Conservation (phyloP, 2,888 invertebrate genomes). For the Acanthacorydalis orientalis region DNA sequence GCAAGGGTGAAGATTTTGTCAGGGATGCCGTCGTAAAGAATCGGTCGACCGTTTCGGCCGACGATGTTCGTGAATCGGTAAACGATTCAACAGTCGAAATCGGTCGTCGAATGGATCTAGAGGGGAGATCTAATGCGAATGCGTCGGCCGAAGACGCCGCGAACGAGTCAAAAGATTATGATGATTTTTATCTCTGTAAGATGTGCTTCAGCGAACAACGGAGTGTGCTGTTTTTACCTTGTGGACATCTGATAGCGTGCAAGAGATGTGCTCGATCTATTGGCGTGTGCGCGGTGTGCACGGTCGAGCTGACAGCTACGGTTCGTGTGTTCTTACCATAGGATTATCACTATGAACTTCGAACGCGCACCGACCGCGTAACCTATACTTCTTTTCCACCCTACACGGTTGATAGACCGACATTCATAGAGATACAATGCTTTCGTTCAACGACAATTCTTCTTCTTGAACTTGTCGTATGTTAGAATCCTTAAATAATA, state of each 20-base stretch:
- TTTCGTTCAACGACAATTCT: too few species aligned
- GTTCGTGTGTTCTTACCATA: not conserved
- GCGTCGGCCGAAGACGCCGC: conserved; percentile 4
- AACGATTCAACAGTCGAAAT: not conserved
- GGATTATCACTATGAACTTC: not conserved
- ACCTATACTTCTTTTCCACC: too few species aligned
- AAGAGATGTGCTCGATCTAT: conserved; percentile 78
- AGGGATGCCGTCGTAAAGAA: conserved; percentile 39
- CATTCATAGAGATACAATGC: too few species aligned
- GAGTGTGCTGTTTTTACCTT: conserved; percentile 83
- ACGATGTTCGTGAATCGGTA: not conserved
- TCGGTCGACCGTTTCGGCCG: conserved; percentile 27
- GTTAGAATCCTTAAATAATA: too few species aligned
- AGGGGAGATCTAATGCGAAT: not conserved
- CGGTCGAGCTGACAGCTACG: conserved; percentile 50
- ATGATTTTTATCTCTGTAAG: conserved; percentile 61
- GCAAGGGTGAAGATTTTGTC: conserved; percentile 67
- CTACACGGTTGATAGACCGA: too few species aligned
- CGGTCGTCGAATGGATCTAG: too few species aligned
- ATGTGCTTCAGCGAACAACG: conserved; percentile 82
- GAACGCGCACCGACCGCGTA: too few species aligned
- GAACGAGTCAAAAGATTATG: conserved; percentile 15
- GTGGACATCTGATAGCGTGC: conserved; percentile 89
- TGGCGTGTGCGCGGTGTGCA: conserved; percentile 75
- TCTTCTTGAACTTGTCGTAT: too few species aligned